A percentile compares a stretch with the other conserved stretches of the same genome.
Conservation (phyloP, 2,113 vertebrate species). For the Hiodon alosoides region DNA sequence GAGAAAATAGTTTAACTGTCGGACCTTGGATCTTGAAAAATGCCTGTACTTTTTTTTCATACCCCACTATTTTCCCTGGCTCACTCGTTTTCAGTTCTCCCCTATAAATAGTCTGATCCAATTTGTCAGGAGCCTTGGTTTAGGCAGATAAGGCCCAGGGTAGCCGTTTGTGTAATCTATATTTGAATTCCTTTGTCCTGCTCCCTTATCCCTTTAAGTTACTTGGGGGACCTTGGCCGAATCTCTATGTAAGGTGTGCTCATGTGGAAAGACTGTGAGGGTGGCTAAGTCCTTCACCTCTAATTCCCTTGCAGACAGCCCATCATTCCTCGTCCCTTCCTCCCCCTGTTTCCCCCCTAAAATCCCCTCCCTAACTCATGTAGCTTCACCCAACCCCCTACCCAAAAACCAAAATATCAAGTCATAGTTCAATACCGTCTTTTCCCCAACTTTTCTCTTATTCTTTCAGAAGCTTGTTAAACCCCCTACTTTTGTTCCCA, state of each 20-base stretch:
- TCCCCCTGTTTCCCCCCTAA: slow-evolving; percentile 30
- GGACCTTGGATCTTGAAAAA: slow-evolving; percentile 4
- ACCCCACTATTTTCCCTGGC: slow-evolving; percentile 29
- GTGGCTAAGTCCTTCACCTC: slow-evolving; percentile 50
- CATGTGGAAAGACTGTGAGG: slow-evolving; percentile 58
- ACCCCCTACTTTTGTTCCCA: not conserved
- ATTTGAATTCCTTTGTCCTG: slow-evolving; percentile 43
- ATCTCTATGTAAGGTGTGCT: slow-evolving; percentile 46
- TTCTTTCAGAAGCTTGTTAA: not conserved
- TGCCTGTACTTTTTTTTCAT: not conserved
- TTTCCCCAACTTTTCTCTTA: not conserved
- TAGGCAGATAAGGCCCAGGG: slow-evolving; percentile 38
- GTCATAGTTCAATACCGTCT: slow-evolving; percentile 13
- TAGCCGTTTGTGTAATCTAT: slow-evolving; percentile 59
- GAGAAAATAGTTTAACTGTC: slow-evolving; percentile 9
- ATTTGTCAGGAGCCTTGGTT: slow-evolving; percentile 57
- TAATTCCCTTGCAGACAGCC: slow-evolving; percentile 43
- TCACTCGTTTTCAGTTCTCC: slow-evolving; percentile 43
- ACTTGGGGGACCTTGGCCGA: slow-evolving; percentile 34
- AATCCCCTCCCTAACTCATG: not conserved
- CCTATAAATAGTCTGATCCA: slow-evolving; percentile 62
- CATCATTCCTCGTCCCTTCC: slow-evolving; percentile 8
- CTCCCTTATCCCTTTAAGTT: slow-evolving; percentile 60
- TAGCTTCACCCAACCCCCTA: not conserved
- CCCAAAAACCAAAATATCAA: not conserved